Base-by-base conservation (phyloP, 2,797 vertebrate species). In the Pantherophis alleghaniensis region DNA sequence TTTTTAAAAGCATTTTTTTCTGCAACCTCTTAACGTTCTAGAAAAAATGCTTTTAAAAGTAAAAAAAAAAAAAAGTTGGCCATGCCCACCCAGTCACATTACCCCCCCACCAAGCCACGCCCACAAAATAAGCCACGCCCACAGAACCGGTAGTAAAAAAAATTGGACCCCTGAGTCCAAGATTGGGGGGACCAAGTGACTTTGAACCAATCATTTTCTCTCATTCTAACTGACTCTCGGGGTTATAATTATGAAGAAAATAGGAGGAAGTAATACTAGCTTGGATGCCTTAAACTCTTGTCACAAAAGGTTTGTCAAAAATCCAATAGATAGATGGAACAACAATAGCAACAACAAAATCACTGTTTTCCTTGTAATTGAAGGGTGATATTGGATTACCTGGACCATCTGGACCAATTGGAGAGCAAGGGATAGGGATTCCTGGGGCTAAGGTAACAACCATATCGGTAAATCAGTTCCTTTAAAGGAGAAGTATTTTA, bases 391-490 rank as follows among this genome's bases (percentile, higher is more conserved):
- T 96, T 18, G 99, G 99, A 42, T 97, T 98, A 83, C 32, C 97
- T 95, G 99, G 99, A 94, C 98, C 97, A 32, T 55, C 97, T 94
- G 99, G 99, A 88, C 98, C 97, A 87, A 28, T 98, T 94, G 99
- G 99, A 93, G 98, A 99, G 97, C 98, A 98, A 94, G 98, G 98
- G 66, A 96, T 98, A 91, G 99, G 99, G 92, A 97, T 99, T 96
- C 98, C 98, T 94, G 99, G 99, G 91, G 98, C 98, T 96, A 99
- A 99, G 98, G 99, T 99, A 97, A 94, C 14, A 91, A 37, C 66
- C 74, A 91, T 88, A 88, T 7, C 90, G 28, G 86, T 91, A 89
- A 94, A 93, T 14, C 66, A 1, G 79, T 87, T 88, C 1, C 91
- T 91, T 94, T 91, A 51, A 93, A 74, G 74, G 79, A 90, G 37